Evolutionary conservation across 2,888 invertebrate genomes (phyloP), one percentile per base, ranked within the genome.

Genomic region (Pristionchus mayeri): DNA sequence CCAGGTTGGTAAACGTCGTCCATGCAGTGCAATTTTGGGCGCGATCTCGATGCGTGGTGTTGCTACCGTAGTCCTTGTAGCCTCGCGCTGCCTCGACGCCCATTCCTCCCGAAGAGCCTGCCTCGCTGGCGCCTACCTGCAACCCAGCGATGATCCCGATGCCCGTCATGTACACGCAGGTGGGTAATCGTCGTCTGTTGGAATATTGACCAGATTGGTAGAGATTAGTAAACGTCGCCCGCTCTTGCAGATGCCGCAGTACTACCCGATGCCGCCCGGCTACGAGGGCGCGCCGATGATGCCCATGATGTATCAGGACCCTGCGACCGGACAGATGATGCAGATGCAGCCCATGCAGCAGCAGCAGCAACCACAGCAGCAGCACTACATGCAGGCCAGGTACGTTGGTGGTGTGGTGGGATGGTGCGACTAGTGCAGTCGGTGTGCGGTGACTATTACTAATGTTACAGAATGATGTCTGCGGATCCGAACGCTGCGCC

Each of bases 401-500:
- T 52, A 50, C 30, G 76, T 48, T 71, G 27, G 50, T 78, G 50
- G 50, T 78, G 76, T 50, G 44, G n/a, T 40, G 34, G 9, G 44
- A 50, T 78, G 27, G 76, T 78, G 48, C 50, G 75, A 9, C 75
- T 27, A 63, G 63, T 63, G 34, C 34, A 63, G 34, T 37, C 4
- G 34, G 34, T 4, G 3, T 3, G 21, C 63, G 40, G 37, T 24
- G 44, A 40, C 7, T 40, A 3, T 11, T 24, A 27, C 63, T 3
- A 63, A 63, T 63, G n/a, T n/a, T 57, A 37, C 81, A 82, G 81
- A 52, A 63, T 82, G 81, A 63, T 82, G 40, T 48, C 63, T 44
- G 34, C 81, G 27, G 81, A 60, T 21, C 63, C 81, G 48, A 48
- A 82, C 63, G 21, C 24, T 24, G 6, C 24, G 3, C 48, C 48